Evolutionary conservation across 2,888 invertebrate species (phyloP).

Genomic region (Sarcophaga variegata): DNA sequence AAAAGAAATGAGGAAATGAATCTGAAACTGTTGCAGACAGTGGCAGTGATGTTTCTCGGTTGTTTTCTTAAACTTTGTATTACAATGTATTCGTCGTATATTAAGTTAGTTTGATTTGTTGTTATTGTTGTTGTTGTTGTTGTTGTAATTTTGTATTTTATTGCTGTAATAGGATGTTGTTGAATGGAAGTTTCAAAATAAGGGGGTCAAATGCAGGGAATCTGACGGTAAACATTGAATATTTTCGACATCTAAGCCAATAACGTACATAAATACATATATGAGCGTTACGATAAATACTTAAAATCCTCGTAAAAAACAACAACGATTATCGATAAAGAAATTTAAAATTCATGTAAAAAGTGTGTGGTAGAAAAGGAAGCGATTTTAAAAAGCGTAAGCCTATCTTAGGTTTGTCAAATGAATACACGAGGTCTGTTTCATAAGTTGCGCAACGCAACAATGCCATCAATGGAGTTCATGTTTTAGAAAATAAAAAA

Average conservation of each 20-base stretch:
- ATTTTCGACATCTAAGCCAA: no score
- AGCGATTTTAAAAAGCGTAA: conserved; percentile 7
- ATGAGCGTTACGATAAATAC: no score
- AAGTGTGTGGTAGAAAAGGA: conserved; percentile 14
- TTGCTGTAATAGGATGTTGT: conserved; percentile 20
- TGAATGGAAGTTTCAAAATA: not conserved
- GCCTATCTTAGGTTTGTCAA: not conserved
- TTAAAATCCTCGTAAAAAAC: no score
- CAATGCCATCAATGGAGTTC: no score
- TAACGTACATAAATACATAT: no score
- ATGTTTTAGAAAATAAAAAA: no score
- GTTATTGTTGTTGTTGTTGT: no score
- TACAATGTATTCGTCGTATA: conserved; percentile 50
- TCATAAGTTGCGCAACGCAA: not conserved
- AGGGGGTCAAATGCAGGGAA: conserved; percentile 65
- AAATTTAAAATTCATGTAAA: not conserved
- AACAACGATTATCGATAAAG: no score
- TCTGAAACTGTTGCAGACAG: conserved; percentile 21
- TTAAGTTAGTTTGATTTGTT: conserved; percentile 31
- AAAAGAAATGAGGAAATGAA: conserved; percentile 65
- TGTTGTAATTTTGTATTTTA: not conserved
- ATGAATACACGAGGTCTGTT: not conserved
- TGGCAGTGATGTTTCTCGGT: not conserved
- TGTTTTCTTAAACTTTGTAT: conserved; percentile 29
- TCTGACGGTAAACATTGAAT: conserved; percentile 21